Conservation (phyloP, 2,888 invertebrate genomes). For the Troides helena region DNA sequence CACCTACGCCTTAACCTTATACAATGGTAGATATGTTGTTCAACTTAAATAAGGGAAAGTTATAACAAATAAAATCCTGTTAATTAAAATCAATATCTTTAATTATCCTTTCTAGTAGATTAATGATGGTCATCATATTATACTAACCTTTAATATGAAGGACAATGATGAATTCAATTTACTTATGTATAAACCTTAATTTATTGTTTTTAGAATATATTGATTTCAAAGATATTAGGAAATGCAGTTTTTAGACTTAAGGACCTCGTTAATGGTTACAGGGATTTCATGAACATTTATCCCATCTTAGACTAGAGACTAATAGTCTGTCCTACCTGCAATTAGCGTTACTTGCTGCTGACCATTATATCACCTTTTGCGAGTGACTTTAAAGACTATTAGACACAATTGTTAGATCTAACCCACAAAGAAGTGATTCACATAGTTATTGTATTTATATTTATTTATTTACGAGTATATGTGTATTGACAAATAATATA, state of each 20-base stretch:
- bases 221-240: background rate
- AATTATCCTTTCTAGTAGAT: background rate
- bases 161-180: background rate
- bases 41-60: background rate
- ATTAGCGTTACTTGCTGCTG: slow-evolving; percentile 16
- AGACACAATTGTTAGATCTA: background rate
- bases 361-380: slow-evolving; percentile 5
- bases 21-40: background rate
- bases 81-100: background rate
- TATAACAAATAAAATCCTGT: background rate
- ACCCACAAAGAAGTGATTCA: no score
- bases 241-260: background rate
- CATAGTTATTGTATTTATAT: no score
- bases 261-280: slow-evolving; percentile 5
- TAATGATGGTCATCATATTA: no score
- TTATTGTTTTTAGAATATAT: no score
- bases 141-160: background rate
- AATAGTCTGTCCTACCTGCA: slow-evolving; percentile 12
- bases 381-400: background rate
- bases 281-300: slow-evolving; percentile 9
- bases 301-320: slow-evolving; percentile 10
- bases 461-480: no score
- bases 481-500: no score
- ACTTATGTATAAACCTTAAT: background rate
- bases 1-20: background rate